These are phyloP conservation scores for Cosmorhoe ocellata DNA, from an alignment of 2,888 invertebrate species.

Conservation along the genomic window DNA sequence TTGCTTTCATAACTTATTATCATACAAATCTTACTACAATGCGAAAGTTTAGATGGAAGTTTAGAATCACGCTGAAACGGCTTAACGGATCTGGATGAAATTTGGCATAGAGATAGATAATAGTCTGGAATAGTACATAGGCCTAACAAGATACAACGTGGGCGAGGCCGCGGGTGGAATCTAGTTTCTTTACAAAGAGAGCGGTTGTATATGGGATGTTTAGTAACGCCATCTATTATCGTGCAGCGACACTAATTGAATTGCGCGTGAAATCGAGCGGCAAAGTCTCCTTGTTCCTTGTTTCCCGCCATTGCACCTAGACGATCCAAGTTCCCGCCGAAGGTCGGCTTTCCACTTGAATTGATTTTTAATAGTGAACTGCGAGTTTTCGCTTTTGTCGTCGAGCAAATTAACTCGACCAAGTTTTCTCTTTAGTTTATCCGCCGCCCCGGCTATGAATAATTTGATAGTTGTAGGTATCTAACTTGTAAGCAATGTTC, in stretches of 20 bases:
- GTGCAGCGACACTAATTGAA: constrained; percentile 76
- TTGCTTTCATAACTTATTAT: too few species aligned
- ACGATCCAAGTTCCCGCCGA: constrained; percentile 56
- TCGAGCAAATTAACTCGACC: constrained; percentile 68
- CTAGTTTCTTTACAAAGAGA: too few species aligned
- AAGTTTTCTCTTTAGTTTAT: constrained; percentile 53
- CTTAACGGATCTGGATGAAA: too few species aligned
- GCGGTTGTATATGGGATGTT: constrained; percentile 17
- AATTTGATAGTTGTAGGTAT: constrained; percentile 22
- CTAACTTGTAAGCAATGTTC: constrained; percentile 40
- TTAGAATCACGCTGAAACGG: too few species aligned
- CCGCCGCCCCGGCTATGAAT: constrained; percentile 32
- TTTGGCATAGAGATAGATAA: too few species aligned
- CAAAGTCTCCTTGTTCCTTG: constrained; percentile 76
- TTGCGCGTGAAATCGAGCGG: constrained; percentile 80
- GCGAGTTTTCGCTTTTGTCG: constrained; percentile 70
- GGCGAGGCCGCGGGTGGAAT: too few species aligned
- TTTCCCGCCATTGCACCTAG: constrained; percentile 72
- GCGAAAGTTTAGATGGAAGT: too few species aligned
- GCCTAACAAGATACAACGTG: too few species aligned
- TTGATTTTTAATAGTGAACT: constrained; percentile 79
- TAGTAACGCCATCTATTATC: constrained; percentile 68
- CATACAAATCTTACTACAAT: too few species aligned
- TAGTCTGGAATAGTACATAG: too few species aligned
- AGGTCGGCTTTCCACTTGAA: constrained; percentile 75